A percentile compares a stretch with the other conserved stretches of the same genome.
These are phyloP conservation scores for Lasioglossum oenotherae DNA, from an alignment of 2,888 invertebrate genomes.

Conservation along the genomic window DNA sequence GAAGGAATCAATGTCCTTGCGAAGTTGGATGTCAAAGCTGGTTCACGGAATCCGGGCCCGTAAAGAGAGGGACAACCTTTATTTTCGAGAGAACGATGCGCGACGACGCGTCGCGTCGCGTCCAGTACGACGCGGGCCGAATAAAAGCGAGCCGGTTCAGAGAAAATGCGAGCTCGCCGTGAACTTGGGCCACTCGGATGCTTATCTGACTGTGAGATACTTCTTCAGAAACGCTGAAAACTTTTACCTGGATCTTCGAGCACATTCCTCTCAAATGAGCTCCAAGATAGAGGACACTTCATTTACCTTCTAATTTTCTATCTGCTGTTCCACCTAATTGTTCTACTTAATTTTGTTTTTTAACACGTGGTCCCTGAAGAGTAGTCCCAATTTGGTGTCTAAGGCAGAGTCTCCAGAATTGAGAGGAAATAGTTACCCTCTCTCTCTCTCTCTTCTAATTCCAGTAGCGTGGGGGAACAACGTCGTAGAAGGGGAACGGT, in stretches of 20 bases:
- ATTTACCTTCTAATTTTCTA: not conserved
- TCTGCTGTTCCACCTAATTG: not conserved
- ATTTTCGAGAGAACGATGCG: conserved; percentile 14
- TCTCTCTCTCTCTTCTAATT: too few species aligned
- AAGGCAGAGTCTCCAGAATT: too few species aligned
- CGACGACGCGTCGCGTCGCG: too few species aligned
- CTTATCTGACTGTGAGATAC: conserved; percentile 1
- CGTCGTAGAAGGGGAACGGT: too few species aligned
- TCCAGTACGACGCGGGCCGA: not conserved
- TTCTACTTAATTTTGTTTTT: not conserved
- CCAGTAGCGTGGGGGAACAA: too few species aligned
- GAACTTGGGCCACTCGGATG: not conserved
- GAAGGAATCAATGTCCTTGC: conserved; percentile 55
- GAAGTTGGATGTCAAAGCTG: conserved; percentile 40
- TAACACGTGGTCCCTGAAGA: too few species aligned
- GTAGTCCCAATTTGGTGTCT: too few species aligned
- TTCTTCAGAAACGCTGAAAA: not conserved
- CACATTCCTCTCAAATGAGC: not conserved
- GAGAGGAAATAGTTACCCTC: too few species aligned
- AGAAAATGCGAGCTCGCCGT: not conserved
- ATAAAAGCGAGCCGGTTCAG: not conserved
- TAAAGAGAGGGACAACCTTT: conserved; percentile 26
- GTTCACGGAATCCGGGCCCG: conserved; percentile 30
- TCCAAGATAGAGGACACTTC: not conserved
- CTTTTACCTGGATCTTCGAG: not conserved